Base-by-base conservation (phyloP, 2,113 vertebrate genomes). In the Perca fluviatilis region DNA sequence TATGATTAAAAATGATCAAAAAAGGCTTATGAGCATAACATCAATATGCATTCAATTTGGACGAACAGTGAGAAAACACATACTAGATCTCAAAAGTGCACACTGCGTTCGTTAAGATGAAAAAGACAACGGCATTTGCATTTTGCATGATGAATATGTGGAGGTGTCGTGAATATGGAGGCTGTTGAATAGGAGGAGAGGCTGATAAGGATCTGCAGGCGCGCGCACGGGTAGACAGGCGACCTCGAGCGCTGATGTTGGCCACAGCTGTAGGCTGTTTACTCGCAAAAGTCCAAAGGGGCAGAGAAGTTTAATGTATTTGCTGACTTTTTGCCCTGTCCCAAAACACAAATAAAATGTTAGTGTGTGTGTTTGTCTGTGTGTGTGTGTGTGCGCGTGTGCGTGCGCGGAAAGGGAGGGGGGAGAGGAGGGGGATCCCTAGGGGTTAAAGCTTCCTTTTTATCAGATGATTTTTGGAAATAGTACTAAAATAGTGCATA, bases 121-220 rank as follows among this genome's bases (percentile, higher is more conserved):
- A 61, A 79, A 88, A 86, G 83, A 90, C 84, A 84, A 74, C 79
- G 46, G 77, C 85, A 94, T 95, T 95, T 93, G 92, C 91, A 92
- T 95, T 93, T 94, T 92, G 91, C 89, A 90, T 93, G 91, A 93
- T 94, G 91, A 92, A 91, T 92, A 88, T 90, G 86, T 90, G 90
- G 83, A 89, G 89, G 89, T 93, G 92, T 92, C 90, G 89, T 94
- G 92, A 94, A 94, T 94, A 94, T 94, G 95, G 89, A 93, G 91
- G 90, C 86, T 89, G 86, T 77, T 89, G 91, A 91, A 93, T 72
- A 88, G 66, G 75, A 85, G 84, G 83, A 83, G 80, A 90, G 82
- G 83, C 82, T 85, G 89, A 93, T 89, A 82, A 83, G 68, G 86
- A 93, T 89, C 86, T 92, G 82, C 88, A 79, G 82, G 83, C 80